Base-by-base conservation (phyloP, 2,888 invertebrate genomes). In the Dicyrtoma fusca region DNA sequence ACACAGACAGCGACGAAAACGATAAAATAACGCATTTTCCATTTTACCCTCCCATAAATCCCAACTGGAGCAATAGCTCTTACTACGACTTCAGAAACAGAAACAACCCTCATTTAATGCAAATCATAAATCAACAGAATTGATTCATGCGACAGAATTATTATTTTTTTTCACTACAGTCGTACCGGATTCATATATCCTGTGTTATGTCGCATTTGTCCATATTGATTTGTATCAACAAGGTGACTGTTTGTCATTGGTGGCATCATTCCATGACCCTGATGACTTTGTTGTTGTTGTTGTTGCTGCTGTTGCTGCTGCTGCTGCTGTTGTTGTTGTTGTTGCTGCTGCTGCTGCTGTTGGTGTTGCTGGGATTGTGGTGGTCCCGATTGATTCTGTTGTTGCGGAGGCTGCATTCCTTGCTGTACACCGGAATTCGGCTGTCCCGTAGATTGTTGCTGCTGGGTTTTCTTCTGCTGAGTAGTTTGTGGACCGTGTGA, bases 331-430 rank as follows among this genome's bases (percentile, higher is more conserved):
- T 81, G 80, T 76, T 81, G 78, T 26, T 83, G 83, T 1, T 83
- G 84, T 1, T 83, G 84, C 1, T 83, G 84, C 1, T 83, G 83
- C 14, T 85, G 82, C 72, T 84, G 86, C 82, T 83, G 84, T 0
- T 86, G 82, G 85, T 84, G 73, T 62, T 74, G 62, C 55, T 66
- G 71, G n/a, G 55, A 83, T 1, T 83, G 83, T 1, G 83, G 84
- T 73, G 84, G 86, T 66, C 85, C 85, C 82, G 82, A 84, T 72
- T 84, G 86, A 69, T 86, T 85, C 82, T 83, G 84, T 1, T 83
- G 84, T 1, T 83, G 83, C 14, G 85, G 82, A 72, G 84, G 85
- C 82, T 83, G 84, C 49, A 76, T 66, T 62, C 45, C 49, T 21
- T 57, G 61, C 13, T 70, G 70, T 13, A 57, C 49, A 11, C 61